Conservation (phyloP, 2,113 vertebrate genomes). For the Phoxinus phoxinus region DNA sequence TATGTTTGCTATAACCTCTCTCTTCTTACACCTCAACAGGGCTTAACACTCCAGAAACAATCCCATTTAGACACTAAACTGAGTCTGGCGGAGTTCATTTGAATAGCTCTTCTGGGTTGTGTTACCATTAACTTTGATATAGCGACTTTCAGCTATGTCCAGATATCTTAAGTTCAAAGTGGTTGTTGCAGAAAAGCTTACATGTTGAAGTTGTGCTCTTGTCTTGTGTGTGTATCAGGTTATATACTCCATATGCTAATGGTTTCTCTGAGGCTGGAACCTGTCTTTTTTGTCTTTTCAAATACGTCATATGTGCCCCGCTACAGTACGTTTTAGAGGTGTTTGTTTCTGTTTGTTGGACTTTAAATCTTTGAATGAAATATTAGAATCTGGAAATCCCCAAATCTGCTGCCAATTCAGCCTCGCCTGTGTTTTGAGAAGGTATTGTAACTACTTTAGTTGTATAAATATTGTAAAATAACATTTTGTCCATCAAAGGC, state of each 20-base stretch:
- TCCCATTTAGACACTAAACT: conserved; percentile 26
- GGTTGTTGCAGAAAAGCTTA: not conserved
- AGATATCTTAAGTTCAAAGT: not conserved
- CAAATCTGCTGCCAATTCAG: not conserved
- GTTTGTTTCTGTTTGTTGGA: not conserved
- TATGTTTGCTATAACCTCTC: conserved; percentile 48
- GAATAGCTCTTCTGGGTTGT: conserved; percentile 9
- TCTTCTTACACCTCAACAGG: conserved; percentile 24
- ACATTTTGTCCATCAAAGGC: not conserved
- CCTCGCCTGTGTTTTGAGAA: conserved; percentile 2
- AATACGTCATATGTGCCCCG: not conserved
- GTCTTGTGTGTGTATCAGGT: not conserved
- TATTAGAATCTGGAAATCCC: conserved; percentile 16
- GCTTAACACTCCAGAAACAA: conserved; percentile 42
- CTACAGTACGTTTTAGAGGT: not conserved
- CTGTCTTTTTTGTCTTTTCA: not conserved
- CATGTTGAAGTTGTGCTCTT: not conserved
- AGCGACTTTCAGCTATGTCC: not conserved
- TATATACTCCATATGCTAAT: not conserved
- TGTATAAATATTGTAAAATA: conserved; percentile 24
- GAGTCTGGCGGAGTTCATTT: conserved; percentile 29
- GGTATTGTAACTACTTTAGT: not conserved
- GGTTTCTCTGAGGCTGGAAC: not conserved
- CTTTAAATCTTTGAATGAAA: conserved; percentile 4
- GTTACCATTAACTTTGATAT: conserved; percentile 10